Base-by-base conservation (phyloP, 2,113 vertebrate genomes). In the Xenopus laevis region DNA sequence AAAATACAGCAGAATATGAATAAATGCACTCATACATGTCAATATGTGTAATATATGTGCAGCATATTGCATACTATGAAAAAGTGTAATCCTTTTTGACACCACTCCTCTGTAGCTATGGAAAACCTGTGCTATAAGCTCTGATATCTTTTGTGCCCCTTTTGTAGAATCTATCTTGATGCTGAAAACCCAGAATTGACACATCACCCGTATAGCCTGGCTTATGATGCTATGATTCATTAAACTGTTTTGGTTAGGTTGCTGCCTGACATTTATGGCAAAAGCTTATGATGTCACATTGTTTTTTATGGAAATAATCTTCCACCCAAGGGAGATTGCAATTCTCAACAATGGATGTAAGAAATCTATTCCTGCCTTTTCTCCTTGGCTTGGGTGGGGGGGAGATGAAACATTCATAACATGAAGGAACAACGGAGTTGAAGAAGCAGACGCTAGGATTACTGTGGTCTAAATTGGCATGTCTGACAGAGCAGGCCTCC, bases 291-390 rank as follows among this genome's bases (percentile, higher is more conserved):
- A 77, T 77, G 74, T 77, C 74, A 77, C 74, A 30, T 16, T 27
- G 30, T 40, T 70, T 70, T 68, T 77, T 77, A 77, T 59, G 63
- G 74, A 70, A 77, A 70, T 77, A 70, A 70, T 67, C 65, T 60
- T 18, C 20, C 74, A 70, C 74, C 74, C 67, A 46, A 58, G 74
- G 74, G 74, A 70, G 59, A 57, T 77, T 67, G 44, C 66, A 55
- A 77, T 70, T 64, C 50, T 60, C 59, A 70, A 69, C 74, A 77
- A 77, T 70, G 67, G 67, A 67, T 77, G 53, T 67, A 70, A 77
- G 74, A 77, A 77, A 77, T 77, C 74, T 77, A 77, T 77, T 77
- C 74, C 74, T 77, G 74, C 74, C 47, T 68, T 70, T 75, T 27
- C 4, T 75, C 46, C 60, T 45, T 27, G 66, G 66, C 74, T 64